Evolutionary conservation across 1,140 invertebrate genomes (phyloP).

Genomic region (Drosophila arawakana): DNA sequence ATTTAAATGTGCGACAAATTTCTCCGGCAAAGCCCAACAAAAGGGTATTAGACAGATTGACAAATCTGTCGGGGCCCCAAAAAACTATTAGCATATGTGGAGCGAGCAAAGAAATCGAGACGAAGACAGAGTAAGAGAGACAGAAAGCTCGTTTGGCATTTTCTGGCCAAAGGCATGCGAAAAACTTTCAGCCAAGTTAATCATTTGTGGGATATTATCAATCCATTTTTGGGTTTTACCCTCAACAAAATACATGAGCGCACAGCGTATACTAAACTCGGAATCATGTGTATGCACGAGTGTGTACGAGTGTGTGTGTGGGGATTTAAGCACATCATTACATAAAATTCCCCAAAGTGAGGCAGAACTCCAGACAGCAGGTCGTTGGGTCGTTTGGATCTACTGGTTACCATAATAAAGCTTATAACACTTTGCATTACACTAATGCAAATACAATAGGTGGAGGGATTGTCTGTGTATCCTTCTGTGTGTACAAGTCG

Average conservation of each 20-base stretch:
- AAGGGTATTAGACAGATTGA: slow-evolving; percentile 58
- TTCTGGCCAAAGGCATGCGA: slow-evolving; percentile 40
- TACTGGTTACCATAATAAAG: slow-evolving; percentile 73
- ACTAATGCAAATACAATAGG: slow-evolving; percentile 81
- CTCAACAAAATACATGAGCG: slow-evolving; percentile 21
- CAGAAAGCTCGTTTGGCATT: slow-evolving; percentile 3
- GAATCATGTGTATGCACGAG: background rate
- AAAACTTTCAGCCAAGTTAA: slow-evolving; percentile 79
- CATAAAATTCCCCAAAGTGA: slow-evolving; percentile 73
- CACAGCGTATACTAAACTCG: background rate
- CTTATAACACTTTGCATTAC: slow-evolving; percentile 83
- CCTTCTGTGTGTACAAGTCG: background rate
- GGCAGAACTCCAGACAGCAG: slow-evolving; percentile 24
- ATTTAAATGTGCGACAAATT: slow-evolving; percentile 69
- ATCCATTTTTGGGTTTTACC: slow-evolving; percentile 77
- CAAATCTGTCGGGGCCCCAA: slow-evolving; percentile 61
- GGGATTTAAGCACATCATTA: slow-evolving; percentile 77
- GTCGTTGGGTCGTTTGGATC: slow-evolving; percentile 37
- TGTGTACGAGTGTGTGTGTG: slow-evolving; percentile 34
- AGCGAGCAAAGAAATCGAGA: background rate
- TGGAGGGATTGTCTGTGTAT: background rate
- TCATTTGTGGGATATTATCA: slow-evolving; percentile 83
- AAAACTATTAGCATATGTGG: slow-evolving; percentile 78
- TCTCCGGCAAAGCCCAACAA: slow-evolving; percentile 27
- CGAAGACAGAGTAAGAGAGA: background rate